These are phyloP conservation scores for Brachystomella parvula DNA, from an alignment of 1,140 invertebrate genomes.

Conservation along the genomic window DNA sequence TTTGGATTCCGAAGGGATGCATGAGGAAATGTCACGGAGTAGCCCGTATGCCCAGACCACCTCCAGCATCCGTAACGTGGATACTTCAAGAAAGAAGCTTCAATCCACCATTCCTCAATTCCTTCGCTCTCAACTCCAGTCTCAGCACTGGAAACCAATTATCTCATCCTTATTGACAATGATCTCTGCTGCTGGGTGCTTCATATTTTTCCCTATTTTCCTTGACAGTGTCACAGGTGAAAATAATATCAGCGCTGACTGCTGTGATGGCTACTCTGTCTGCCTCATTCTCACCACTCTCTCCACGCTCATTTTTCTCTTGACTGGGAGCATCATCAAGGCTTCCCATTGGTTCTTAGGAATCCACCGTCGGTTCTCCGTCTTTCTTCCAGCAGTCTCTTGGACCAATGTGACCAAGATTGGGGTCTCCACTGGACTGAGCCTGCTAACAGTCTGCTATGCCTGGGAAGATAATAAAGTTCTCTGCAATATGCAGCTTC, in stretches of 20 bases:
- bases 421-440: constrained; percentile 34
- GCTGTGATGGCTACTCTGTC: constrained; percentile 26
- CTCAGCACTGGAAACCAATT: background rate
- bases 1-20: background rate
- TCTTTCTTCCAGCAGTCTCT: constrained; percentile 26
- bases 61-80: no score
- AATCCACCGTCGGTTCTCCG: background rate
- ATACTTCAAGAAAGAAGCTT: no score
- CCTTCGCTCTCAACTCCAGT: background rate
- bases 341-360: constrained; percentile 13
- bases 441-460: constrained; percentile 35
- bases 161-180: constrained; percentile 17
- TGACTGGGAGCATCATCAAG: background rate
- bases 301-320: constrained; percentile 19
- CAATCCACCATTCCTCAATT: no score
- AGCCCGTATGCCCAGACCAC: no score
- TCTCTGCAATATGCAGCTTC: constrained; percentile 54
- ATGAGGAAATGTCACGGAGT: no score
- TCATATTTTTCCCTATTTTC: constrained; percentile 30
- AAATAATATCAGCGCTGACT: background rate
- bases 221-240: constrained; percentile 17
- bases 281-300: constrained; percentile 24
- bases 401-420: constrained; percentile 27
- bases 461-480: constrained; percentile 47
- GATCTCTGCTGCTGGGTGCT: constrained; percentile 19